A percentile compares a stretch with the other conserved stretches of the same genome.
phyloP scores from a whole-genome alignment of 2,113 vertebrate genomes.

The Platichthys flesus region DNA sequence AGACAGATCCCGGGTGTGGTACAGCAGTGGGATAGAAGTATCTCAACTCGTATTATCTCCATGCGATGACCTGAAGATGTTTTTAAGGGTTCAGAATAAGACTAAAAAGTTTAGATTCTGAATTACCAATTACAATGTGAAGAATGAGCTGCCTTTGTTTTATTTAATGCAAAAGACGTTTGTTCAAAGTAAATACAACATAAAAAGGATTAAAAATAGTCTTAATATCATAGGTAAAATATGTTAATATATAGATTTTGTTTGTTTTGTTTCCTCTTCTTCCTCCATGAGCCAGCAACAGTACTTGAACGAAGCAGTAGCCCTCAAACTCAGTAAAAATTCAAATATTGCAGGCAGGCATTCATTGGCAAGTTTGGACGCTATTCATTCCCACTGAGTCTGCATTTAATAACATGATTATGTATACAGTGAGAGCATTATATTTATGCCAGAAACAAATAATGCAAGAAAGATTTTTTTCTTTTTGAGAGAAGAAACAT shows the following conservation, averaged over 20 bases:
- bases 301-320: slow-evolving; percentile 1
- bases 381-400: slow-evolving; percentile 16
- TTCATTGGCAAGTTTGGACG: slow-evolving; percentile 15
- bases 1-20: slow-evolving; percentile 54
- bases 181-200: neutral
- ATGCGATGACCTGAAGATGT: slow-evolving; percentile 18
- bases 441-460: slow-evolving; percentile 54
- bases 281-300: neutral
- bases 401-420: slow-evolving; percentile 57
- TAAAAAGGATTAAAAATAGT: too few relatives aligned
- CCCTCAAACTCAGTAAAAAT: slow-evolving; percentile 7
- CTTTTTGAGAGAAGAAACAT: slow-evolving; percentile 13
- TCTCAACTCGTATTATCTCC: slow-evolving; percentile 42
- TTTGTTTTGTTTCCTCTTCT: neutral
- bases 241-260: neutral
- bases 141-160: neutral
- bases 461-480: slow-evolving; percentile 8
- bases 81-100: neutral
- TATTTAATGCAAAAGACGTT: neutral
- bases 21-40: slow-evolving; percentile 37
- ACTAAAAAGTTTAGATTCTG: neutral
- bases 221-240: neutral
- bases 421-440: slow-evolving; percentile 57
- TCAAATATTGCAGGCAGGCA: slow-evolving; percentile 7
- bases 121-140: neutral